These are phyloP conservation scores for Drosophila gunungcola DNA, from an alignment of 1,140 invertebrate genomes.

Conservation along the genomic window DNA sequence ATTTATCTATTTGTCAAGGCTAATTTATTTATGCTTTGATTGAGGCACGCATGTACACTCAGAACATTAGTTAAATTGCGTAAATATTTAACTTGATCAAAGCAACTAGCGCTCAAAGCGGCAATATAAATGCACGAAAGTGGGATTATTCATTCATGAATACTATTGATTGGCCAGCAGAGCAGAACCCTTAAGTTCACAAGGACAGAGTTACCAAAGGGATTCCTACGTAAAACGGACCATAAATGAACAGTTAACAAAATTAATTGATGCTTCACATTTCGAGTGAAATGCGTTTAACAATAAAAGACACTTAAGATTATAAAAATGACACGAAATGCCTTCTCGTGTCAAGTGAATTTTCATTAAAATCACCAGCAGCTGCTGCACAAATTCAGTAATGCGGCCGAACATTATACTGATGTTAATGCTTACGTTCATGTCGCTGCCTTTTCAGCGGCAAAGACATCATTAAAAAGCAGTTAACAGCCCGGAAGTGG, in stretches of 20 bases:
- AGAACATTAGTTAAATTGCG: slow-evolving; percentile 27
- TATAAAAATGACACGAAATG: slow-evolving; percentile 71
- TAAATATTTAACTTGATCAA: slow-evolving; percentile 39
- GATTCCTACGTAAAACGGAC: slow-evolving; percentile 25
- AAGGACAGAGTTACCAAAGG: slow-evolving; percentile 1
- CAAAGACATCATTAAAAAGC: slow-evolving; percentile 59
- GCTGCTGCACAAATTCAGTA: slow-evolving; percentile 45
- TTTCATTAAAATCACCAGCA: slow-evolving; percentile 59
- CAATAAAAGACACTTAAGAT: slow-evolving; percentile 69
- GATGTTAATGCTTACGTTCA: slow-evolving; percentile 26
- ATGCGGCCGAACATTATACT: slow-evolving; percentile 27
- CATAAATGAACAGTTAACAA: slow-evolving; percentile 49
- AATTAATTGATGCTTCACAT: slow-evolving; percentile 52
- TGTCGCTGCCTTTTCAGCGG: slow-evolving; percentile 28
- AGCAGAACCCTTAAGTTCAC: slow-evolving; percentile 1
- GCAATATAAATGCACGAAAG: slow-evolving; percentile 19
- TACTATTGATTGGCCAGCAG: slow-evolving; percentile 32
- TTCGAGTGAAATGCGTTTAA: slow-evolving; percentile 15
- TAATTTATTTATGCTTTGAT: slow-evolving; percentile 27
- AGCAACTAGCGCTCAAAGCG: slow-evolving; percentile 15
- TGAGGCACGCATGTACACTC: slow-evolving; percentile 3
- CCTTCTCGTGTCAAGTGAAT: slow-evolving; percentile 45
- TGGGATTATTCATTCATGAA: slow-evolving; percentile 40
- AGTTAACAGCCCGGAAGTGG: slow-evolving; percentile 47
- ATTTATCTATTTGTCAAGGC: not conserved